These are phyloP conservation scores for Phylloscopus collybita DNA, from an alignment of 2,797 vertebrate species.

Conservation along the genomic window DNA sequence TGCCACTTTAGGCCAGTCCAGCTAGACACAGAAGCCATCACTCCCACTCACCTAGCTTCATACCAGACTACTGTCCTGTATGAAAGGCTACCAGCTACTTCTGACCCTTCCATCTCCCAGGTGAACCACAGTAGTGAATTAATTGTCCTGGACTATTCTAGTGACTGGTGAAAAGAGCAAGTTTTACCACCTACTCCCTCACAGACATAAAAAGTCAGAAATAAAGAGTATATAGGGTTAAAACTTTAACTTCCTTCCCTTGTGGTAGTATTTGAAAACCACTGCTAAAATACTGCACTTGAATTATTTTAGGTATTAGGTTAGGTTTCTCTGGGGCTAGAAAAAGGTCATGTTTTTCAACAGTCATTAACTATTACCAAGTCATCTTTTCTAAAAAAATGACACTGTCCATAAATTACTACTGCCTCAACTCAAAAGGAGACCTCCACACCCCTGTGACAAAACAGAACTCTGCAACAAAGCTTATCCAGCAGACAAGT, in stretches of 20 bases:
- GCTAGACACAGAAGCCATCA: not conserved
- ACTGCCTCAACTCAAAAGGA: not conserved
- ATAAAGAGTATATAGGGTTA: not conserved
- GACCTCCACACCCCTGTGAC: not conserved
- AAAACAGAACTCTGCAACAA: not conserved
- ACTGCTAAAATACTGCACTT: not conserved
- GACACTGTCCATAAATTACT: not conserved
- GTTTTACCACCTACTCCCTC: not conserved
- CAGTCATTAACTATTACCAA: not conserved
- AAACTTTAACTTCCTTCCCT: slow-evolving; percentile 8
- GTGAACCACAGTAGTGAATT: not conserved
- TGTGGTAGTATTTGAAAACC: not conserved
- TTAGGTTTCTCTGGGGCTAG: not conserved
- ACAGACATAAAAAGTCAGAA: not conserved
- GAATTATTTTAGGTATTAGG: not conserved
- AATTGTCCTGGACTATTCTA: not conserved
- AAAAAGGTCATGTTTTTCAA: not conserved
- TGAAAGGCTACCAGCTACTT: not conserved
- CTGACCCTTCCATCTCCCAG: not conserved
- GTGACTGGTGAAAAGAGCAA: not conserved
- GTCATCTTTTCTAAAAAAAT: not conserved
- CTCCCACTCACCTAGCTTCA: not conserved
- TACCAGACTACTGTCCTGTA: not conserved
- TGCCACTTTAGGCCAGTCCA: not conserved
- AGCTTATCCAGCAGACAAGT: not conserved